These are phyloP conservation scores for Vannuccia rotundouncinata DNA, from an alignment of 2,888 invertebrate species.

Conservation along the genomic window DNA sequence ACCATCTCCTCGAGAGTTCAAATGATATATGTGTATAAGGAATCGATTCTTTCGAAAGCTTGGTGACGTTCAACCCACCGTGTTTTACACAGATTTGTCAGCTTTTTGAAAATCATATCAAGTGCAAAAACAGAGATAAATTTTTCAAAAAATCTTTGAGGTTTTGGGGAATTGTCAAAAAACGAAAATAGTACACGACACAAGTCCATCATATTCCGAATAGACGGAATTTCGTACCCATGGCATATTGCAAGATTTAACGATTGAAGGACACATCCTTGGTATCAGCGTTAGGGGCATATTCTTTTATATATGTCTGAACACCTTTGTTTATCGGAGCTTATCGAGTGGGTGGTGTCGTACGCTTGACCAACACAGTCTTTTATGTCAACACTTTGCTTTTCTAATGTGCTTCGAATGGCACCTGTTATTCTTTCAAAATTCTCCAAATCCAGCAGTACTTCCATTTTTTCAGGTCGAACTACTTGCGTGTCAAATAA, in stretches of 20 bases:
- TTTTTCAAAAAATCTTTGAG: slow-evolving; percentile 27
- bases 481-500: not conserved
- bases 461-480: not conserved
- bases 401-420: not conserved
- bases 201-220: slow-evolving; percentile 36
- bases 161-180: slow-evolving; percentile 34
- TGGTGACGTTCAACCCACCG: slow-evolving; percentile 34
- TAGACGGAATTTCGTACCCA: not conserved
- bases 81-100: slow-evolving; percentile 37
- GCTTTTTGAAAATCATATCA: not conserved
- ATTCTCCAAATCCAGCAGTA: not conserved
- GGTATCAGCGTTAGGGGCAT: too few species aligned
- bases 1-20: slow-evolving; percentile 23
- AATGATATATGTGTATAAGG: slow-evolving; percentile 16
- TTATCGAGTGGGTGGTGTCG: not conserved
- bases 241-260: not conserved
- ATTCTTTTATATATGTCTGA: too few species aligned
- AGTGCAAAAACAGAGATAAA: not conserved
- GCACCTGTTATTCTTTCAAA: not conserved
- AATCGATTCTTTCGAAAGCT: not conserved
- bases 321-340: not conserved
- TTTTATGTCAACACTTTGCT: not conserved
- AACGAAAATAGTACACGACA: slow-evolving; percentile 7
- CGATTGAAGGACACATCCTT: too few species aligned
- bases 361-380: not conserved